Conservation (phyloP, 2,888 invertebrate genomes). For the Lordiphosa fenestrarum region DNA sequence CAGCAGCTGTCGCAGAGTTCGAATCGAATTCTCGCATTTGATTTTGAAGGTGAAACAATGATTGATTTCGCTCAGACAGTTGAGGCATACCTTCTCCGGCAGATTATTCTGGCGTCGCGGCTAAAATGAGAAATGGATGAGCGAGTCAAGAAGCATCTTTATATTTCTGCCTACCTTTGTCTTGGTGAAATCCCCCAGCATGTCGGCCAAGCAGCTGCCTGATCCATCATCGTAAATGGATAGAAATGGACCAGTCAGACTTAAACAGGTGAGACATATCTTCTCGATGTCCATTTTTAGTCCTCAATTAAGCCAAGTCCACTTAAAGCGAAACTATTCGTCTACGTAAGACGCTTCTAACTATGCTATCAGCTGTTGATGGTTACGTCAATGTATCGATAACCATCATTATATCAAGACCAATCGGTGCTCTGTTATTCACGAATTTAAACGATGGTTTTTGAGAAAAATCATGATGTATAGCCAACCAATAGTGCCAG, state of each 20-base stretch:
- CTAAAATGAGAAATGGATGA: conserved; percentile 39
- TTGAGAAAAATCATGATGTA: too few relatives aligned
- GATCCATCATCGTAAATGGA: conserved; percentile 75
- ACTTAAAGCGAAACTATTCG: too few relatives aligned
- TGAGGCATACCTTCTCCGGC: conserved; percentile 78
- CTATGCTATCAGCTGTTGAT: too few relatives aligned
- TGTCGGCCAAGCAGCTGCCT: conserved; percentile 72
- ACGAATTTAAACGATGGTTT: too few relatives aligned
- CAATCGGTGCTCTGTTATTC: too few relatives aligned
- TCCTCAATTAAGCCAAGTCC: too few relatives aligned
- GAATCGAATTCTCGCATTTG: conserved; percentile 78
- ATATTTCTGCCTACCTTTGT: conserved; percentile 50
- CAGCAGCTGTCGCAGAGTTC: conserved; percentile 76
- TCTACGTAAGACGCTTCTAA: too few relatives aligned
- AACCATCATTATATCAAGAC: too few relatives aligned
- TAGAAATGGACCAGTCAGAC: conserved; percentile 69
- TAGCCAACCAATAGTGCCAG: too few relatives aligned
- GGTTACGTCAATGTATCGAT: too few relatives aligned
- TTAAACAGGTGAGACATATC: conserved; percentile 78
- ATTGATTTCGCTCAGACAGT: conserved; percentile 79
- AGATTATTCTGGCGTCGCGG: conserved; percentile 76
- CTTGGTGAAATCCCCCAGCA: conserved; percentile 71
- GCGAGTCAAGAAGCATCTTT: not conserved
- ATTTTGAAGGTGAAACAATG: conserved; percentile 79
- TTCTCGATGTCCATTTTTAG: conserved; percentile 70